Percentiles rank a stretch among this genome's conserved stretches.
These are phyloP conservation scores for Centroberyx gerrardi DNA, from an alignment of 2,797 vertebrate species.

Conservation along the genomic window DNA sequence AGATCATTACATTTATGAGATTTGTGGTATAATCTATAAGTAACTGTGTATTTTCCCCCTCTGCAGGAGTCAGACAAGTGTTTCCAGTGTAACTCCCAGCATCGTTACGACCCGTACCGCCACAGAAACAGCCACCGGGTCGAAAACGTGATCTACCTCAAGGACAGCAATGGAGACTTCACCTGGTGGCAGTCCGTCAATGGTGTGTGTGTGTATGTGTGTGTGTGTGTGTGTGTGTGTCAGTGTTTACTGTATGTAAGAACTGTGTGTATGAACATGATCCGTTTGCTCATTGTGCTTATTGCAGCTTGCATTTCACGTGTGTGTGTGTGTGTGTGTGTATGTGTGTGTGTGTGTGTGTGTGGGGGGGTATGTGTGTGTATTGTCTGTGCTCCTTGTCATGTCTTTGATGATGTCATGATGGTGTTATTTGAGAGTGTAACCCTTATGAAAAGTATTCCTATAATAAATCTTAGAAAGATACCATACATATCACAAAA, in stretches of 20 bases:
- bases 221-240: not conserved
- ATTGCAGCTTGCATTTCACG: too few species aligned
- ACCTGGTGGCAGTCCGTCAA: conserved; percentile 94
- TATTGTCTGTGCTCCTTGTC: not conserved
- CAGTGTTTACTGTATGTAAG: not conserved
- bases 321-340: too few species aligned
- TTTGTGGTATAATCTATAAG: not conserved
- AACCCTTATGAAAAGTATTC: too few species aligned
- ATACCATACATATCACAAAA: not conserved
- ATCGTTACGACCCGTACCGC: conserved; percentile 58
- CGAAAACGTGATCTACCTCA: conserved; percentile 90
- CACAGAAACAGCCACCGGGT: conserved; percentile 87
- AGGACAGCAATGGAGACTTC: conserved; percentile 68
- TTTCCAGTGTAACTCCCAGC: conserved; percentile 88
- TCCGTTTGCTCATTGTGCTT: not conserved
- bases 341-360: too few species aligned
- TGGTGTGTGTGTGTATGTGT: conserved; percentile 76
- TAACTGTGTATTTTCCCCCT: conserved; percentile 8
- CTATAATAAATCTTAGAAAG: too few species aligned
- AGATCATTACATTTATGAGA: not conserved
- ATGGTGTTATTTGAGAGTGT: not conserved
- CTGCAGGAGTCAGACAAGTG: conserved; percentile 90
- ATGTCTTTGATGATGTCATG: too few species aligned
- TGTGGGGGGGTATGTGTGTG: too few species aligned
- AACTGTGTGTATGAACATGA: not conserved